Evolutionary conservation across 2,113 vertebrate genomes (phyloP).

Genomic region (Xerus inauris): DNA sequence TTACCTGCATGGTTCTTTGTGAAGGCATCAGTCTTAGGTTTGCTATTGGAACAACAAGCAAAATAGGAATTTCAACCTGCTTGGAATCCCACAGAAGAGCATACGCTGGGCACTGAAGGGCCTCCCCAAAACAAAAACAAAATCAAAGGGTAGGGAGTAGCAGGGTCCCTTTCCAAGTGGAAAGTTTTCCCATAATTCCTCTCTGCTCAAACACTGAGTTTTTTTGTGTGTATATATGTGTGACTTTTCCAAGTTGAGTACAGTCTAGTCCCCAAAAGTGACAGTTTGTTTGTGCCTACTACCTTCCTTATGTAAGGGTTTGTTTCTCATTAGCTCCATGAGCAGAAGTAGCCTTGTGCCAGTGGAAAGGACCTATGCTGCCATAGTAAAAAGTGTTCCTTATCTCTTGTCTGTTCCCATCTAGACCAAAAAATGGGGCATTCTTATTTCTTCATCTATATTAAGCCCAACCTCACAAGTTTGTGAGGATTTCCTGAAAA

Average conservation of each 20-base stretch:
- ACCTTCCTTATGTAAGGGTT: not conserved
- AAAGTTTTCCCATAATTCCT: not conserved
- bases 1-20: not conserved
- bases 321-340: conserved; percentile 1
- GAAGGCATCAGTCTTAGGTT: not conserved
- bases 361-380: too few relatives aligned
- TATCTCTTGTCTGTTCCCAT: not conserved
- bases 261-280: not conserved
- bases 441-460: not conserved
- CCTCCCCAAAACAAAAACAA: not conserved
- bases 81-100: not conserved
- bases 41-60: conserved; percentile 9
- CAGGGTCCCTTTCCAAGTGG: not conserved
- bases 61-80: not conserved
- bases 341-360: not conserved
- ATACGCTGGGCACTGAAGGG: not conserved
- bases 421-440: not conserved
- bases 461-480: not conserved
- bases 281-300: not conserved
- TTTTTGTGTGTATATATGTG: too few relatives aligned
- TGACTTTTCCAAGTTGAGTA: conserved; percentile 3
- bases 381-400: not conserved
- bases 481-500: not conserved
- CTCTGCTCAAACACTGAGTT: not conserved
- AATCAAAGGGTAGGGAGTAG: not conserved